phyloP scores from a whole-genome alignment of 2,797 vertebrate genomes.

The Myripristis jacobus region DNA sequence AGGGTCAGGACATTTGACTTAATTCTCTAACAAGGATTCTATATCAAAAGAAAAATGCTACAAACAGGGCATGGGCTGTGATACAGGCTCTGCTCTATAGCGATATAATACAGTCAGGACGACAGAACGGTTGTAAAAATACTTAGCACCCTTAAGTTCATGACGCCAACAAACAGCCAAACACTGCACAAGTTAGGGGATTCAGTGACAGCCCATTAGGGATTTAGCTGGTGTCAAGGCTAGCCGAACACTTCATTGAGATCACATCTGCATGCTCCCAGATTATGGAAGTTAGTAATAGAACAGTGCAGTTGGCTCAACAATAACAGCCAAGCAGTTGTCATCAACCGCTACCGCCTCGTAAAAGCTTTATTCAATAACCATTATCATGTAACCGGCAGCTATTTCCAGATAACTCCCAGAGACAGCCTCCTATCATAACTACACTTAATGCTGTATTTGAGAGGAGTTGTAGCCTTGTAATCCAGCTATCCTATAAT shows the following conservation, averaged over 20 bases:
- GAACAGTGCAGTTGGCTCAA: constrained; percentile 59
- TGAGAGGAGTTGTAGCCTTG: constrained; percentile 74
- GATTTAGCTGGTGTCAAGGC: constrained; percentile 70
- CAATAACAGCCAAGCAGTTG: constrained; percentile 71
- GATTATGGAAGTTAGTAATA: constrained; percentile 68
- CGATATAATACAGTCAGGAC: constrained; percentile 18
- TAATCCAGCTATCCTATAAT: constrained; percentile 81
- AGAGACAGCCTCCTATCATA: constrained; percentile 77
- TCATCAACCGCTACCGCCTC: constrained; percentile 66
- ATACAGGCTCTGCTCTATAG: constrained; percentile 5
- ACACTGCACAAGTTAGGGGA: constrained; percentile 32
- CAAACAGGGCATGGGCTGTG: neutral
- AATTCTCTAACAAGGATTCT: neutral
- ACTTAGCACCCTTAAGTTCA: constrained; percentile 25
- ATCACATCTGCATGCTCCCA: constrained; percentile 69
- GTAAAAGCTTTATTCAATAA: constrained; percentile 79
- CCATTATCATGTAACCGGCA: constrained; percentile 75
- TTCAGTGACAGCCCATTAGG: constrained; percentile 64
- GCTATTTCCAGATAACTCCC: constrained; percentile 81
- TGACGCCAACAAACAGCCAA: constrained; percentile 55
- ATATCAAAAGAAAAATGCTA: neutral
- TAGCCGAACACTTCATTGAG: constrained; percentile 69
- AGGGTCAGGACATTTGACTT: neutral
- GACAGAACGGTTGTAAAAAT: constrained; percentile 19
- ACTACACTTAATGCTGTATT: constrained; percentile 75